Conservation (phyloP, 2,113 vertebrate species). For the Vulpes ferrilata region DNA sequence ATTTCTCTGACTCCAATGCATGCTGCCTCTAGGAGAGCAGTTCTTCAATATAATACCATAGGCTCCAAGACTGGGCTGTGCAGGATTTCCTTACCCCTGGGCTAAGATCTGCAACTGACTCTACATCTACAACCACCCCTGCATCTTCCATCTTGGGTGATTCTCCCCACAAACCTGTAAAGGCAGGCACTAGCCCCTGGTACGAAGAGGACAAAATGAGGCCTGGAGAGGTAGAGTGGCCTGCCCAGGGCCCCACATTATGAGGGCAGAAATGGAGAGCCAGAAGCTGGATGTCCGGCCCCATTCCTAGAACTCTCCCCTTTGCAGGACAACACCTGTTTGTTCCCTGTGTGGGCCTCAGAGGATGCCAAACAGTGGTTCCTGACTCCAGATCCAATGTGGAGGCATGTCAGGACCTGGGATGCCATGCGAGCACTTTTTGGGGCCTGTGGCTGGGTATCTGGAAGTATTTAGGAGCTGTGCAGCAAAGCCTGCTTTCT, state of each 20-base stretch:
- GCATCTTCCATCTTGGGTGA: background rate
- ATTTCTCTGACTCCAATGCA: background rate
- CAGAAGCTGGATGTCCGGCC: rapidly evolving
- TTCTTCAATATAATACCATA: background rate
- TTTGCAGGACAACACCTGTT: rapidly evolving
- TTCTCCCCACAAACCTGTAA: background rate
- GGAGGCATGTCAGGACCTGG: background rate
- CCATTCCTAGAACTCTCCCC: background rate
- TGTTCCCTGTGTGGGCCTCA: background rate
- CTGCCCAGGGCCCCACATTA: background rate
- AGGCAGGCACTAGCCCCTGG: background rate
- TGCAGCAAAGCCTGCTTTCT: background rate
- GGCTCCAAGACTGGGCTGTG: background rate
- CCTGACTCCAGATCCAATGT: background rate
- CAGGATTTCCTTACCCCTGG: background rate
- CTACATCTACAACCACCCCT: background rate
- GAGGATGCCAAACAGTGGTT: background rate
- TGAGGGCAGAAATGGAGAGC: background rate
- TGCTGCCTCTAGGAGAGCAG: background rate
- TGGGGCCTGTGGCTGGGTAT: background rate
- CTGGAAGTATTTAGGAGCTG: conserved; percentile 60
- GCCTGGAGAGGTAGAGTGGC: background rate
- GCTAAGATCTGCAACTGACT: background rate
- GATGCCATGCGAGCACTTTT: background rate
- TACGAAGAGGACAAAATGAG: background rate